A percentile compares a stretch with the other conserved stretches of the same genome.
phyloP scores from a whole-genome alignment of 2,888 invertebrate genomes.

The Ormyrus nitidulus region DNA sequence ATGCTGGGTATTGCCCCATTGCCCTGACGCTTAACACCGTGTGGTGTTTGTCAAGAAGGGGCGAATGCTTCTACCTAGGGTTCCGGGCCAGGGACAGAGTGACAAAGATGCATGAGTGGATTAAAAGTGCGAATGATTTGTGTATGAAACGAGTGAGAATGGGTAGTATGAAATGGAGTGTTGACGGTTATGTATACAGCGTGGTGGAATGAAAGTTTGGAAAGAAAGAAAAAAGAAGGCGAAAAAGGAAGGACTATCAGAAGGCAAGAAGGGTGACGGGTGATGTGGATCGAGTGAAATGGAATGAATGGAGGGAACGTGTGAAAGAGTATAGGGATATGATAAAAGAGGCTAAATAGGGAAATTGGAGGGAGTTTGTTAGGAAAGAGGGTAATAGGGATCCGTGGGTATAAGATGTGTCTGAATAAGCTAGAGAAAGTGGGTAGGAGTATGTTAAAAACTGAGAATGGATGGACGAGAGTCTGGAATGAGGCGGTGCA shows the following conservation, averaged over 20 bases:
- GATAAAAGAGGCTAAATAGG: constrained; percentile 20
- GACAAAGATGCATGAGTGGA: too few species aligned
- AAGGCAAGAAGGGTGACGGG: background rate
- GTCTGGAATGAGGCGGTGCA: background rate
- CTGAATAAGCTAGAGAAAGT: background rate
- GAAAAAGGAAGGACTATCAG: background rate
- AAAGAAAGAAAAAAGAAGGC: constrained; percentile 8
- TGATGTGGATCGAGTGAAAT: background rate
- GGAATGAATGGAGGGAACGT: background rate
- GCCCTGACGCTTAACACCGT: too few species aligned
- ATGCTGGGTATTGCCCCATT: too few species aligned
- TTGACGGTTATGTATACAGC: too few species aligned
- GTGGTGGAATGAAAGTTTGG: too few species aligned
- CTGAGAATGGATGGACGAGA: background rate
- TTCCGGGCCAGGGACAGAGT: too few species aligned
- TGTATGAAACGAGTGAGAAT: too few species aligned
- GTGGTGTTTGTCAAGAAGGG: too few species aligned
- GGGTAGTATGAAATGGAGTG: too few species aligned
- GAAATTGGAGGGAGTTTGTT: constrained; percentile 33
- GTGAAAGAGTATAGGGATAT: constrained; percentile 10
- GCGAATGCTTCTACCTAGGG: too few species aligned
- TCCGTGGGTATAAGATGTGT: constrained; percentile 33
- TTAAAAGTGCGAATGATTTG: too few species aligned
- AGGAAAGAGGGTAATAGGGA: background rate
- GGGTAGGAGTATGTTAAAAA: background rate